Conservation (phyloP, 2,888 invertebrate species). For the Mythimna impura region DNA sequence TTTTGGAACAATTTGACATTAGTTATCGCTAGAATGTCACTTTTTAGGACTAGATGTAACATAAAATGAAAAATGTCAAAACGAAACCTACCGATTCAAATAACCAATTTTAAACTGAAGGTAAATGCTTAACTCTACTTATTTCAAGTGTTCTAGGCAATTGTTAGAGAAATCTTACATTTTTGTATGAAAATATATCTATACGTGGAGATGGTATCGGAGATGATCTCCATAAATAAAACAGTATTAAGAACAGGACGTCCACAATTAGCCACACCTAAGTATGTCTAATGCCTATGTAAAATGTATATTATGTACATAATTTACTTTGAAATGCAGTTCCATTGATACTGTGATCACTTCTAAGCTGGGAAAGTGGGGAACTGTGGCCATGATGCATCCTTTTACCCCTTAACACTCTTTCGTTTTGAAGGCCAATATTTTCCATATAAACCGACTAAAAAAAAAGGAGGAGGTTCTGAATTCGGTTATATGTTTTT, state of each 20-base stretch:
- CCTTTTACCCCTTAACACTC: conserved; percentile 17
- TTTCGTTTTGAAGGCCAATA: conserved; percentile 5
- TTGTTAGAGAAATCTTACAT: background rate
- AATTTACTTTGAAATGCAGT: conserved; percentile 42
- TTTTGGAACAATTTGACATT: no score
- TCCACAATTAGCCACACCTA: conserved; percentile 28
- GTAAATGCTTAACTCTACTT: no score
- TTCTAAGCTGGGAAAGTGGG: conserved; percentile 38
- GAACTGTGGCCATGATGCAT: conserved; percentile 26
- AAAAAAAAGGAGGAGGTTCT: no score
- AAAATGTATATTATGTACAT: conserved; percentile 39
- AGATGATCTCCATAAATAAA: background rate
- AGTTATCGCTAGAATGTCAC: no score
- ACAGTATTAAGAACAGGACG: conserved; percentile 39
- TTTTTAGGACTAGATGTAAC: no score
- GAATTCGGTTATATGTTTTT: background rate
- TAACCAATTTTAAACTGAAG: no score
- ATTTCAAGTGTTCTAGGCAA: background rate
- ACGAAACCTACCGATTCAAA: no score
- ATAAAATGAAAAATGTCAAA: no score
- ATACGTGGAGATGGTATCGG: no score
- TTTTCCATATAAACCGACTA: background rate
- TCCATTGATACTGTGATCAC: conserved; percentile 26
- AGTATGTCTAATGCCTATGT: background rate
- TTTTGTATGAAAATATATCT: background rate